Conservation (phyloP, 2,888 invertebrate species). For the Crossocerus cetratus region DNA sequence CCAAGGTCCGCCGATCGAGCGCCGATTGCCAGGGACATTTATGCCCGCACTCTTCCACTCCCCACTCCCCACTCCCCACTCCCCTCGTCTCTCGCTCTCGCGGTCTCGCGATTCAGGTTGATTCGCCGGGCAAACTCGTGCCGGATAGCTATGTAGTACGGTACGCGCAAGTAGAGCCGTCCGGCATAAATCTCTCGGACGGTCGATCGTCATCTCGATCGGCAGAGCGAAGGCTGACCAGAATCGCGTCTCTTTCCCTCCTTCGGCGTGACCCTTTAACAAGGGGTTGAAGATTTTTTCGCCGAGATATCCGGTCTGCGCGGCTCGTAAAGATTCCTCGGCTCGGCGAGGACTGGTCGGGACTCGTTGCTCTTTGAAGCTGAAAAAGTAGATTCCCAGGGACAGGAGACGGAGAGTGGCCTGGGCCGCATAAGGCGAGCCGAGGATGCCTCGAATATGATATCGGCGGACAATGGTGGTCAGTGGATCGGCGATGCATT, state of each 20-base stretch:
- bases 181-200: slow-evolving; percentile 18
- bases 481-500: slow-evolving; percentile 1
- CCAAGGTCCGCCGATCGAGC: slow-evolving; percentile 37
- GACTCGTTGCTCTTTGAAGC: neutral
- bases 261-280: too few relatives aligned
- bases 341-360: neutral
- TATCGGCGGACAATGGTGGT: slow-evolving; percentile 5
- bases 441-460: neutral
- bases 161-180: neutral
- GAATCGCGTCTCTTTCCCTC: neutral
- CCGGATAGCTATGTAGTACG: neutral
- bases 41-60: neutral
- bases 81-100: too few relatives aligned
- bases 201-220: slow-evolving; percentile 17
- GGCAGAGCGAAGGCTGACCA: slow-evolving; percentile 11
- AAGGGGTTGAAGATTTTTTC: neutral
- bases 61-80: neutral
- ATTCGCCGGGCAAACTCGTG: neutral
- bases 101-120: neutral
- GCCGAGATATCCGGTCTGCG: neutral
- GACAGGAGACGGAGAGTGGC: neutral
- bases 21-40: slow-evolving; percentile 5
- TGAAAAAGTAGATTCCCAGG: neutral
- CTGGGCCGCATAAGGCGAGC: neutral
- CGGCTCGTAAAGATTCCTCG: neutral